Conservation (phyloP, 2,797 vertebrate species). For the Sebastes oblongus region DNA sequence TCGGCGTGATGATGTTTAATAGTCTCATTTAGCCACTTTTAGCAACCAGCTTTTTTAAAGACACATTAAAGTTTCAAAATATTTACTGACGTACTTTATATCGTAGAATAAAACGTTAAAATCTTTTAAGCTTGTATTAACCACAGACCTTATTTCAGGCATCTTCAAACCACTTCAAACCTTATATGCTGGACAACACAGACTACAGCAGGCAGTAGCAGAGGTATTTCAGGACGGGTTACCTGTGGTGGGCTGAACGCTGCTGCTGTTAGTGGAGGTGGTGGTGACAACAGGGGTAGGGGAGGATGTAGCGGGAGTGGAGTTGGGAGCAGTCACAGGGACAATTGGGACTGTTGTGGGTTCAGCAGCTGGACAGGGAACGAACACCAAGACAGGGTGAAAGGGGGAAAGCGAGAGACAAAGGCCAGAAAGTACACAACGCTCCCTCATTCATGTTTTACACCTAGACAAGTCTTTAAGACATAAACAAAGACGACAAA, state of each 20-base stretch:
- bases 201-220: constrained; percentile 10
- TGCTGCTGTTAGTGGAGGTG: constrained; percentile 29
- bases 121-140: no score
- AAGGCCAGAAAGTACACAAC: constrained; percentile 19
- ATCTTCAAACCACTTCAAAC: not conserved
- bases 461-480: not conserved
- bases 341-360: rapidly evolving
- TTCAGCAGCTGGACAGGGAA: constrained; percentile 26
- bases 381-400: constrained; percentile 57
- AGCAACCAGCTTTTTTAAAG: no score
- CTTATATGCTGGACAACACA: not conserved
- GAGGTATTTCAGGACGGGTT: constrained; percentile 38
- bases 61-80: no score
- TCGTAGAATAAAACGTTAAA: no score
- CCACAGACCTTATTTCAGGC: no score
- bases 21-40: no score
- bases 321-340: rapidly evolving
- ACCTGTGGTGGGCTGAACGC: constrained; percentile 62
- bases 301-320: not conserved
- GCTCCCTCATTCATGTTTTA: not conserved
- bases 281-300: constrained; percentile 16
- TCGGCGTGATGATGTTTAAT: no score
- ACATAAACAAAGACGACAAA: constrained; percentile 17
- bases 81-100: no score
- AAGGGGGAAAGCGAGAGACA: constrained; percentile 43